phyloP scores from a whole-genome alignment of 2,888 invertebrate species.

The Sesia apiformis region DNA sequence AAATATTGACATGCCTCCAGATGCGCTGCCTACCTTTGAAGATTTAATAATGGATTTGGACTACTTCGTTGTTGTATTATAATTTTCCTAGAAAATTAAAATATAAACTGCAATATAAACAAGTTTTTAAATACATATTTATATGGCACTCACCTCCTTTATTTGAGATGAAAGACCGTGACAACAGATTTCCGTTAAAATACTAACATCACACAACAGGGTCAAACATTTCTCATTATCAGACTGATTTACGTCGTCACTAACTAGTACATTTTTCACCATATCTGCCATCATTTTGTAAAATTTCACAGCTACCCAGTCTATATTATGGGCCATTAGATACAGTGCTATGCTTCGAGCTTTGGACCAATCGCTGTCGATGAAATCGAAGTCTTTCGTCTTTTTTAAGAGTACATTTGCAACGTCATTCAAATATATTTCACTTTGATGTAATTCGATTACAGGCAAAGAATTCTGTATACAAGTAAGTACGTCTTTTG shows the following conservation, averaged over 20 bases:
- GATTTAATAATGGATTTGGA: too few species aligned
- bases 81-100: too few species aligned
- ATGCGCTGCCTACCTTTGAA: too few species aligned
- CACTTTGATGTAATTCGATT: slow-evolving; percentile 75
- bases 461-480: slow-evolving; percentile 72
- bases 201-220: slow-evolving; percentile 71
- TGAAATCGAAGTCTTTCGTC: slow-evolving; percentile 39
- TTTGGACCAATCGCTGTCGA: slow-evolving; percentile 42
- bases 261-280: slow-evolving; percentile 71
- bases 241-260: slow-evolving; percentile 46
- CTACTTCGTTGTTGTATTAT: too few species aligned
- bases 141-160: slow-evolving; percentile 31
- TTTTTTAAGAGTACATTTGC: slow-evolving; percentile 44
- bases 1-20: too few species aligned
- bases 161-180: slow-evolving; percentile 69
- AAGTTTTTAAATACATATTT: background rate
- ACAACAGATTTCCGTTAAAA: slow-evolving; percentile 78
- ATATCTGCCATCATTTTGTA: slow-evolving; percentile 71
- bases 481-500: slow-evolving; percentile 44
- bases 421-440: slow-evolving; percentile 62
- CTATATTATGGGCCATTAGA: slow-evolving; percentile 73
- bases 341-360: slow-evolving; percentile 58
- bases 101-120: too few species aligned
- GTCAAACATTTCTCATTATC: slow-evolving; percentile 63
- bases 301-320: slow-evolving; percentile 67